Percentiles rank a stretch among this genome's conserved stretches.
Evolutionary conservation across 92 coral and sea anemone species (phyloP).

Genomic region (Palythoa caribaeorum): DNA sequence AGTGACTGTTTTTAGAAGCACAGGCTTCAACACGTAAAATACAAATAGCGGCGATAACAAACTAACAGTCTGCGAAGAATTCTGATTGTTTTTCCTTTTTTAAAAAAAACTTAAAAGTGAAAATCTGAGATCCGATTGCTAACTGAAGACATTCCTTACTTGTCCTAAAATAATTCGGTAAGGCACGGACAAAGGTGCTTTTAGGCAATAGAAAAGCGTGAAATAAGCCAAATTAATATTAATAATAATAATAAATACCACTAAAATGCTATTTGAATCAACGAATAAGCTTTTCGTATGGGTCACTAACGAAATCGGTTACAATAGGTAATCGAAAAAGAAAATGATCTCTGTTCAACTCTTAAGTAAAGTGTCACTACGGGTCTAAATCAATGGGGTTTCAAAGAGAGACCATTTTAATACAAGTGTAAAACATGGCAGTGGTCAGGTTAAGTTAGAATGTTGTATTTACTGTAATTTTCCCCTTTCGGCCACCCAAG

Average conservation of each 20-base stretch:
- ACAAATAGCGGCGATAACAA: not conserved
- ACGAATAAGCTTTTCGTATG: too few species aligned
- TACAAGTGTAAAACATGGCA: not conserved
- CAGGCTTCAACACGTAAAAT: not conserved
- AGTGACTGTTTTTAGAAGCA: not conserved
- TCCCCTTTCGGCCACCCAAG: constrained; percentile 8
- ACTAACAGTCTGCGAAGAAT: not conserved
- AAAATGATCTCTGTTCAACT: too few species aligned
- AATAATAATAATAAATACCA: not conserved
- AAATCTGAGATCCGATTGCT: not conserved
- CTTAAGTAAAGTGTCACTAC: too few species aligned
- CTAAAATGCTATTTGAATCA: not conserved
- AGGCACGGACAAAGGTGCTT: not conserved
- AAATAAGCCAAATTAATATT: too few species aligned
- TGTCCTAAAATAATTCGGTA: not conserved
- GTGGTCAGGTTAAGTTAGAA: not conserved
- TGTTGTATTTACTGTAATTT: not conserved
- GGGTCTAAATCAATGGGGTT: too few species aligned
- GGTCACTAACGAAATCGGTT: too few species aligned
- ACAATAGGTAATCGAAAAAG: too few species aligned
- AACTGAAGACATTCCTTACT: not conserved
- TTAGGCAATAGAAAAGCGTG: not conserved
- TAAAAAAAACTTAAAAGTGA: not conserved
- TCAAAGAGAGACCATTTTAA: not conserved
- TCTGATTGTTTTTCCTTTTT: not conserved